Base-by-base conservation (phyloP, 2,113 vertebrate species). In the Lepisosteus oculatus region DNA sequence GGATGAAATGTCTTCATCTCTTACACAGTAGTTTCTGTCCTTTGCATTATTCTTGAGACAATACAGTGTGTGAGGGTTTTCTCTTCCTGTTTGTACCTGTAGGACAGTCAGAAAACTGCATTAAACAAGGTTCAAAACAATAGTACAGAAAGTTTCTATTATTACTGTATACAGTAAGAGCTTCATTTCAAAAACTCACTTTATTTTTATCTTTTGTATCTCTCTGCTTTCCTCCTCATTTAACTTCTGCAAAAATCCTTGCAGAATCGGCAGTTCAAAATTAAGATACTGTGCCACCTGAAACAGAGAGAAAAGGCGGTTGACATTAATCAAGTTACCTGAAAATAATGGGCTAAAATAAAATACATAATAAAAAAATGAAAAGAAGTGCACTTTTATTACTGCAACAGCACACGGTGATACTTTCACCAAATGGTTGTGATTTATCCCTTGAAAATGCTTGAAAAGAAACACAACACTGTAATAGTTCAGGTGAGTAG, bases 251-350 rank as follows among this genome's bases (percentile, higher is more conserved):
- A 98, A 86, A 77, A 98, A 90, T 0, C 89, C 90, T 73, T 95
- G 89, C 85, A 98, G 81, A 72, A 97, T 86, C 1, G 93, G 90
- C 73, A 95, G 87, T 65, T 96, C 92, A 76, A 97, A 89, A 59
- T 93, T 94, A 70, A 98, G 88, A 68, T 98, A 98, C 71, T 95
- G 94, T 71, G 97, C 96, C 51, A 98, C 96, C 97, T 98, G 72
- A 5, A 2, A 56, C 55, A 78, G 17, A 4, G 17, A 61, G 15
- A 64, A 3, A 11, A 4, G 41, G 41, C 8, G 6, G 9, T 41
- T 3, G 9, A 7, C 2, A 65, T 17, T 3, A 12, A 11, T 3
- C 42, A 7, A 65, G 29, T 9, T 7, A 65, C 9, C 8, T 65
- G 62, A 42, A 65, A 17, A 12, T 9, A 29, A 42, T 29, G 12